Evolutionary conservation across 2,888 invertebrate genomes (phyloP).

Genomic region (Xanthorhoe spadicearia): DNA sequence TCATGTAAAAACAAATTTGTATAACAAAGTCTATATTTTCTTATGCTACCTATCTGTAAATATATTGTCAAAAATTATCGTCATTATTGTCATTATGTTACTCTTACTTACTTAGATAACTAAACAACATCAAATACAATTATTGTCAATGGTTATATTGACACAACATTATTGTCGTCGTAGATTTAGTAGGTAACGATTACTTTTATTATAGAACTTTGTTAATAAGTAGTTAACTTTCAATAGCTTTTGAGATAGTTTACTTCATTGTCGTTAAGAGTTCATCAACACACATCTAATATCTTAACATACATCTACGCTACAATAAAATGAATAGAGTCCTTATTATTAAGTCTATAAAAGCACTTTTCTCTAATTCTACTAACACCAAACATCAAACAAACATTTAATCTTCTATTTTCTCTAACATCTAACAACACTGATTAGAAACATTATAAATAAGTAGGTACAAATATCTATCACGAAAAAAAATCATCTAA

Average conservation of each 20-base stretch:
- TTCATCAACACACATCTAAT: slow-evolving; percentile 38
- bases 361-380: slow-evolving; percentile 78
- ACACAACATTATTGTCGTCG: slow-evolving; percentile 30
- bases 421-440: slow-evolving; percentile 53
- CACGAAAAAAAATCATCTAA: slow-evolving; percentile 61
- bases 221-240: slow-evolving; percentile 25
- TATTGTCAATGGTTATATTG: slow-evolving; percentile 35
- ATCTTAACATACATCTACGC: slow-evolving; percentile 18
- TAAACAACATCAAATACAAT: slow-evolving; percentile 31
- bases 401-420: slow-evolving; percentile 56
- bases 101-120: slow-evolving; percentile 29
- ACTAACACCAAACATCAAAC: slow-evolving; percentile 82
- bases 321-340: slow-evolving; percentile 51
- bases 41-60: slow-evolving; percentile 50
- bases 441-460: slow-evolving; percentile 58
- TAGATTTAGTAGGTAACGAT: slow-evolving; percentile 12
- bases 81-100: slow-evolving; percentile 40
- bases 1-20: slow-evolving; percentile 36
- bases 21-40: slow-evolving; percentile 41
- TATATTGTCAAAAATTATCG: slow-evolving; percentile 60
- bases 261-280: slow-evolving; percentile 37
- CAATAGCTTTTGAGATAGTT: slow-evolving; percentile 15
- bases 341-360: slow-evolving; percentile 66
- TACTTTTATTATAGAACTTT: slow-evolving; percentile 16
- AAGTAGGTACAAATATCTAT: slow-evolving; percentile 50